Percentiles rank a stretch among this genome's conserved stretches.
Evolutionary conservation across 2,113 vertebrate species (phyloP).

Genomic region (Paedocypris sp.): DNA sequence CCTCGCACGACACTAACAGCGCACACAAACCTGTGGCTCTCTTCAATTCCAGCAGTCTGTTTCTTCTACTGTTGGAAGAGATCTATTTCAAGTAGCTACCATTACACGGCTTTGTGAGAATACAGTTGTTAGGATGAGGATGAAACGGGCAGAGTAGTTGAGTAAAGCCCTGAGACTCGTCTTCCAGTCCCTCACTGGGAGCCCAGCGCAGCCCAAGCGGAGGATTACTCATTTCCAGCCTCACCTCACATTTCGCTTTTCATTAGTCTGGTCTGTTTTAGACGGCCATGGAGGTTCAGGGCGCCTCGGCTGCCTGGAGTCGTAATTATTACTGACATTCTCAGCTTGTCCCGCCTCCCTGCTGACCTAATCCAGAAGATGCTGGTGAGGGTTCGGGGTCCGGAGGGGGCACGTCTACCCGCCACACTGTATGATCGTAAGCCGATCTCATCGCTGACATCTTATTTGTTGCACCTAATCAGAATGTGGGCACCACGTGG

Average conservation of each 20-base stretch:
- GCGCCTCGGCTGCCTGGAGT: not conserved
- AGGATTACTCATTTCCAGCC: constrained; percentile 27
- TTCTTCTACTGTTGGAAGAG: constrained; percentile 1
- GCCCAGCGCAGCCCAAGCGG: not conserved
- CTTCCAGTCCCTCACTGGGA: not conserved
- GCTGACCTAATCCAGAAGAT: constrained; percentile 2
- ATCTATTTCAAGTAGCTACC: constrained; percentile 18
- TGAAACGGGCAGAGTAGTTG: not conserved
- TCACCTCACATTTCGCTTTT: constrained; percentile 13
- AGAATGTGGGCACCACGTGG: not conserved
- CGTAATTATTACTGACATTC: constrained; percentile 57
- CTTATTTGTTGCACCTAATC: constrained; percentile 25
- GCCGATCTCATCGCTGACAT: constrained; percentile 6
- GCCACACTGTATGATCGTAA: not conserved
- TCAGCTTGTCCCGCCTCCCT: constrained; percentile 44
- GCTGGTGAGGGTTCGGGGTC: not conserved
- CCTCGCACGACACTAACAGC: not conserved
- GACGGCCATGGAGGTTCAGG: not conserved
- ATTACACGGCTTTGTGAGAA: constrained; percentile 1
- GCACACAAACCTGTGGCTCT: not conserved
- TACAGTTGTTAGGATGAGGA: not conserved
- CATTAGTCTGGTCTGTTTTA: constrained; percentile 10
- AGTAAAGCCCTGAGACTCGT: not conserved
- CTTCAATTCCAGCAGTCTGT: constrained; percentile 4
- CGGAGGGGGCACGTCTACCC: not conserved